Percentiles rank a stretch among this genome's conserved stretches.
phyloP scores from a whole-genome alignment of 2,113 vertebrate species.

The Epinephelus moara region DNA sequence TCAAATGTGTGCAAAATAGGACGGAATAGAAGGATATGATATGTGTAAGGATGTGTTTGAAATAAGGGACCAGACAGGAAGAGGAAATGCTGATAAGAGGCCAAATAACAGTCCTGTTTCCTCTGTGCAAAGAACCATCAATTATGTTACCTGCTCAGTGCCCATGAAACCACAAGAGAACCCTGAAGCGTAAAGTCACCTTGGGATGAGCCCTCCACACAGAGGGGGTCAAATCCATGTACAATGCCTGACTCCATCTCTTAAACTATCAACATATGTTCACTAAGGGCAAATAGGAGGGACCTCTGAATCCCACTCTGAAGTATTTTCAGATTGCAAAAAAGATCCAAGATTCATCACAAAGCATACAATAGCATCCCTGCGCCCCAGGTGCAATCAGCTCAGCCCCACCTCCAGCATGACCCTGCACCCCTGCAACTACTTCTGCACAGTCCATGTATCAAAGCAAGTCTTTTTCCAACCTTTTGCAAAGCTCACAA shows the following conservation, averaged over 20 bases:
- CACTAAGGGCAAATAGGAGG: neutral
- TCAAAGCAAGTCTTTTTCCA: too few species aligned
- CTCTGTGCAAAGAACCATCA: neutral
- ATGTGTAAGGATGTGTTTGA: neutral
- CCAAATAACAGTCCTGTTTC: neutral
- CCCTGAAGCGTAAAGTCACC: neutral
- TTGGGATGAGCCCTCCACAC: neutral
- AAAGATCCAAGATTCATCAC: neutral
- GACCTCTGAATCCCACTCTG: neutral
- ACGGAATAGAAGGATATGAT: neutral
- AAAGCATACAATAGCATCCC: neutral
- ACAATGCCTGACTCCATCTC: neutral
- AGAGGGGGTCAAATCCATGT: neutral
- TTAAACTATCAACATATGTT: neutral
- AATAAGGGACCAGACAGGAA: neutral
- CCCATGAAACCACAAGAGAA: neutral
- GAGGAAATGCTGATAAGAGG: neutral
- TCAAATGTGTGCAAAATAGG: neutral
- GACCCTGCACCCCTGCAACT: conserved; percentile 16
- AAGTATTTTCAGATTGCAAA: neutral
- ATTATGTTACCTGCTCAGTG: neutral
- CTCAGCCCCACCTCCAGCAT: conserved; percentile 24
- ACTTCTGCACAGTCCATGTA: neutral
- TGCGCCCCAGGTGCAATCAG: neutral
- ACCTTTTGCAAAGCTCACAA: neutral